Percentiles rank a stretch among this genome's conserved stretches.
Conservation (phyloP, 2,888 invertebrate genomes). For the Hipparchia sbordonii region DNA sequence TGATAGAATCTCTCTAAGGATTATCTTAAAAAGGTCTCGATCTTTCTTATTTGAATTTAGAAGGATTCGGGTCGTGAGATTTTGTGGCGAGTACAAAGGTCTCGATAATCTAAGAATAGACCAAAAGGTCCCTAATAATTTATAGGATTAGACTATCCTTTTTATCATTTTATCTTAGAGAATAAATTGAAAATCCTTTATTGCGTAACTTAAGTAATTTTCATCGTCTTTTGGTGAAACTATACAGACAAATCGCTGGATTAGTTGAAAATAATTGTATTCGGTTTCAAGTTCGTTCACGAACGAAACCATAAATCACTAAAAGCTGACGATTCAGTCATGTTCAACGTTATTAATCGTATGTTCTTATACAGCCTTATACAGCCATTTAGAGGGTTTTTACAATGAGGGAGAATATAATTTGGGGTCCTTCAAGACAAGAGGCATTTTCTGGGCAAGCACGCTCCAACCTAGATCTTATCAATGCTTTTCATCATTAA, state of each 20-base stretch:
- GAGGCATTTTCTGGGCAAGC: too few species aligned
- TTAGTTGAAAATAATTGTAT: slow-evolving; percentile 1
- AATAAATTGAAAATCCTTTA: neutral
- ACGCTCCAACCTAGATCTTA: too few species aligned
- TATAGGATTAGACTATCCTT: neutral
- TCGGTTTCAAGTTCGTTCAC: neutral
- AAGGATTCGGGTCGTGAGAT: neutral
- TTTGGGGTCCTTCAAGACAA: too few species aligned
- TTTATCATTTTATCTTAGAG: neutral
- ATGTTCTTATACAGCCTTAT: slow-evolving; percentile 1
- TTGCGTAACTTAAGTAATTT: too few species aligned
- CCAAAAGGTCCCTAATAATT: neutral
- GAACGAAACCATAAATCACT: slow-evolving; percentile 29
- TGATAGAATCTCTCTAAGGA: neutral
- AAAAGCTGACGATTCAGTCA: slow-evolving; percentile 8
- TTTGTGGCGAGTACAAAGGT: neutral
- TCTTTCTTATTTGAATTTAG: neutral
- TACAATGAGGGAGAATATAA: neutral
- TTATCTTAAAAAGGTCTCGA: neutral
- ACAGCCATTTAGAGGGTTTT: neutral
- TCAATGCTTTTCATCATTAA: too few species aligned
- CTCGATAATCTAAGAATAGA: neutral
- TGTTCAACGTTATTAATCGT: slow-evolving; percentile 13
- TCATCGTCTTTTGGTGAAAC: neutral
- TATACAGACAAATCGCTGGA: neutral